Evolutionary conservation across 2,797 vertebrate genomes (phyloP).

Genomic region (Aphelocoma californica): DNA sequence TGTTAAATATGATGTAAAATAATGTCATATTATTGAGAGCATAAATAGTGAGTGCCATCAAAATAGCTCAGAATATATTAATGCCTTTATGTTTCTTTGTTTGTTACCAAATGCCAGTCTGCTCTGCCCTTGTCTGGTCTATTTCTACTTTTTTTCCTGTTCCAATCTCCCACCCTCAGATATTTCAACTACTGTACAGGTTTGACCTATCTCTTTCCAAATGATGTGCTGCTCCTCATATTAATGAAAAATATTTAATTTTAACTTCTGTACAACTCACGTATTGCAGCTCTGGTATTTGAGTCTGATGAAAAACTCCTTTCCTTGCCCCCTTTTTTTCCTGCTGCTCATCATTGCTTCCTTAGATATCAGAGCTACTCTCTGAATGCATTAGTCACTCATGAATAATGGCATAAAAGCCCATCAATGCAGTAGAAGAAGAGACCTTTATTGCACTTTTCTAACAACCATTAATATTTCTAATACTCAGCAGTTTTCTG

Average conservation of each 20-base stretch:
- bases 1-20: background rate
- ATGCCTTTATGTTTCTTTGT: background rate
- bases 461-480: slow-evolving; percentile 72
- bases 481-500: slow-evolving; percentile 70
- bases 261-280: background rate
- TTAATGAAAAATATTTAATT: slow-evolving; percentile 16
- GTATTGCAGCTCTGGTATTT: background rate
- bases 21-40: background rate
- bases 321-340: slow-evolving; percentile 14
- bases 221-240: background rate
- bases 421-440: slow-evolving; percentile 56
- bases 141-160: background rate
- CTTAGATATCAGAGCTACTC: slow-evolving; percentile 54
- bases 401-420: slow-evolving; percentile 76
- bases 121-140: background rate
- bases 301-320: slow-evolving; percentile 24
- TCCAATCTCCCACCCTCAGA: background rate
- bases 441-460: slow-evolving; percentile 69
- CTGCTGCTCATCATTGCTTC: slow-evolving; percentile 36
- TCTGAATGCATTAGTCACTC: slow-evolving; percentile 67
- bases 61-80: background rate
- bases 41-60: background rate
- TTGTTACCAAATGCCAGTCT: background rate
- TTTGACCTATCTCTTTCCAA: background rate
- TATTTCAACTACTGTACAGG: background rate